Evolutionary conservation across 2,113 vertebrate species (phyloP), one percentile per base, ranked within the genome.

Genomic region (Lasiurus cinereus): DNA sequence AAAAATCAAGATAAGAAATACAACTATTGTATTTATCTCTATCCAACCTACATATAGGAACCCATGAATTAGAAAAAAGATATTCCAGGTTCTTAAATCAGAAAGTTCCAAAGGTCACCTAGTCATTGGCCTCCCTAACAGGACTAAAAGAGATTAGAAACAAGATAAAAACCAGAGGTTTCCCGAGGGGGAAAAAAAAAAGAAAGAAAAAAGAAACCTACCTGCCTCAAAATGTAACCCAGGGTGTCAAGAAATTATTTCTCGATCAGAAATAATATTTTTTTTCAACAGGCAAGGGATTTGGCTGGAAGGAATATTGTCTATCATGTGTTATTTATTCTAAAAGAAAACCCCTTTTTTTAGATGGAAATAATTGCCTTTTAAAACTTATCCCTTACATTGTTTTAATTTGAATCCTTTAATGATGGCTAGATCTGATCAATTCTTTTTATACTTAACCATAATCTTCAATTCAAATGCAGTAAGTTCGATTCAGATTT

Each of bases 171-270:
- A 69, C 0, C 16, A 88, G 91, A 93, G 46, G 22, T 93, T 92
- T 96, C 36, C 54, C 3, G 48, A 11, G 13, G 13, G 13, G 4
- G 13, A 50, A 3, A 22, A 69, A 48, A 74, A 85, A 96, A 88
- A 19, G 6, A 19, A 19, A 19, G 14, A 54, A 19, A 16, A 52
- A 52, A 52, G 14, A 15, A 2, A 52, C 50, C 14, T 5, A 59
- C 29, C 56, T 91, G 54, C 36, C 4, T 91, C 31, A 84, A 80
- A 89, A 50, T 52, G n/a, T 67, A 83, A 93, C 15, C 84, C 69
- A 70, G 59, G 4, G 18, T 67, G 59, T 96, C 94, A 91, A 72
- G 76, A 93, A 91, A 54, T 52, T 72, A 78, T 56, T 97, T 91
- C 79, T 96, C 83, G 86, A 86, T 84, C 77, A 78, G 59, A 8